Conservation (phyloP, 2,797 vertebrate species). For the Cyprinella venusta region DNA sequence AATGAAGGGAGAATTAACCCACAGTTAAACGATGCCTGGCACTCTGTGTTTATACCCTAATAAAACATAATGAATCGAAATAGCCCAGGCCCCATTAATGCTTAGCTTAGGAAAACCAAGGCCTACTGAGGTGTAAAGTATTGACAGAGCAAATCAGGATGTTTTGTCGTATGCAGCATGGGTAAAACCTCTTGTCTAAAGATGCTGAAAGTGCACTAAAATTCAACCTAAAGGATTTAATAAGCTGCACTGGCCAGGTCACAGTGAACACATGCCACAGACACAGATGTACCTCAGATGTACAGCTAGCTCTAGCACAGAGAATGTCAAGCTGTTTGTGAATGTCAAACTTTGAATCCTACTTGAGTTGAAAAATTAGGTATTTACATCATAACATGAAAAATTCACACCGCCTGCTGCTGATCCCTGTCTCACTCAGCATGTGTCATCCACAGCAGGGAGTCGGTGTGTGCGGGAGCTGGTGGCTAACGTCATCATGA, state of each 20-base stretch:
- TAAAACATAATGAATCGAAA: constrained; percentile 38
- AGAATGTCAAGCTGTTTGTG: background rate
- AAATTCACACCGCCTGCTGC: constrained; percentile 6
- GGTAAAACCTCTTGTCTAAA: constrained; percentile 3
- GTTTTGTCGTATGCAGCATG: constrained; percentile 3
- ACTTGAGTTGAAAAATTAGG: background rate
- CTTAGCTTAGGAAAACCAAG: constrained; percentile 18
- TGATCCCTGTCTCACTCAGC: constrained; percentile 32
- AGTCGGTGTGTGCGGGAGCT: constrained; percentile 28
- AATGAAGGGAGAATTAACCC: background rate
- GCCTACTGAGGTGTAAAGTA: constrained; percentile 14
- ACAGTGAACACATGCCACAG: background rate
- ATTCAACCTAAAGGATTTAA: constrained; percentile 40
- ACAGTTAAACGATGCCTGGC: constrained; percentile 13
- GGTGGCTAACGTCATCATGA: constrained; percentile 23
- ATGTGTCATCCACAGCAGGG: constrained; percentile 37
- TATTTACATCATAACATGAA: constrained; percentile 15
- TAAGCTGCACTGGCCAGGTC: constrained; percentile 2
- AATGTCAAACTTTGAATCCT: constrained; percentile 13
- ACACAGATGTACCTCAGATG: background rate
- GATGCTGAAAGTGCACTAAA: constrained; percentile 40
- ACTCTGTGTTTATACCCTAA: constrained; percentile 2
- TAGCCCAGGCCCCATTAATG: constrained; percentile 14
- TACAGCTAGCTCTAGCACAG: background rate
- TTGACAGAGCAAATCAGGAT: constrained; percentile 2